Base-by-base conservation (phyloP, 2,797 vertebrate genomes). In the Microhierax caerulescens region DNA sequence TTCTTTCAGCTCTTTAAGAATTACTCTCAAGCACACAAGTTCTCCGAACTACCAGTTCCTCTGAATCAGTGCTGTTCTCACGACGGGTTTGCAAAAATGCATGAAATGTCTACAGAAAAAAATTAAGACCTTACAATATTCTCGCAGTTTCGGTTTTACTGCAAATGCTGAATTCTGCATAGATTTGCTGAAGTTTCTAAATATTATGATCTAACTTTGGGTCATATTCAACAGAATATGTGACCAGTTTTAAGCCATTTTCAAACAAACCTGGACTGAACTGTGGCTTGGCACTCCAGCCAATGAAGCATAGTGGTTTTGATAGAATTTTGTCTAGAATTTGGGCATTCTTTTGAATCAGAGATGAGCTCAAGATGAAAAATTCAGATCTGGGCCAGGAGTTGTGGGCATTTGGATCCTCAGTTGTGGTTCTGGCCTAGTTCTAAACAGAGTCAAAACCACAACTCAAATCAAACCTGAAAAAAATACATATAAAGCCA, bases 111-210 rank as follows among this genome's bases (percentile, higher is more conserved):
- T 73, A 59, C 51, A 76, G 59, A 88, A 81, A 86, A 65, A 91
- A 63, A 34, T 13, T 2, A 84, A 79, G 37, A 77, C n/a, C 43
- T 78, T 69, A 50, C 22, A 70, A 23, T 39, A 34, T 10, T 76
- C 30, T 15, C 64, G 77, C 57, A 13, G 7, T 56, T 82, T 79
- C 73, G 48, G 37, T 64, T 86, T 88, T 72, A n/a, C 25, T 61
- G 59, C 47, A 93, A 57, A 65, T 75, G 21, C 17, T 15, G 82
- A 68, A 67, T 45, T 76, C 77, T 72, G 61, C 7, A 2, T 43
- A 91, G 57, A 89, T 72, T 78, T 91, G 84, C 74, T 89, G 68
- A 95, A 65, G 88, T 85, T 95, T 95, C 80, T 87, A 87, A 95
- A 85, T 43, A 56, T 41, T 67, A 43, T 73, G 59, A 75, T 88